phyloP scores from a whole-genome alignment of 2,113 vertebrate species.

The Perca flavescens region DNA sequence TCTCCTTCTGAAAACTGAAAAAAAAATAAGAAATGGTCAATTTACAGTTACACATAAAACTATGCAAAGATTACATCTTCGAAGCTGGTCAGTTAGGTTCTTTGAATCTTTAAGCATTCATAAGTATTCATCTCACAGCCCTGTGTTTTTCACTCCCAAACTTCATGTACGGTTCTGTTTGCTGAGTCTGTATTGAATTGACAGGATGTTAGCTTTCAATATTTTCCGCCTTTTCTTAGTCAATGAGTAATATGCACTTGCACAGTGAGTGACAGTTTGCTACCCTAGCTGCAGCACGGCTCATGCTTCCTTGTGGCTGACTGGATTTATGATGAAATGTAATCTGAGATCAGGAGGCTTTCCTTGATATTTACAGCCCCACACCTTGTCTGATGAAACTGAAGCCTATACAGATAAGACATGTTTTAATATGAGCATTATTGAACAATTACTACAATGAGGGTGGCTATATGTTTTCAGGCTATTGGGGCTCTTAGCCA shows the following conservation, averaged over 20 bases:
- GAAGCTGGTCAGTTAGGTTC: neutral
- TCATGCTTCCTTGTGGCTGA: conserved; percentile 27
- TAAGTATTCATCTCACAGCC: conserved; percentile 22
- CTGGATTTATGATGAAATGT: conserved; percentile 31
- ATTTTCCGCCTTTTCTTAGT: conserved; percentile 27
- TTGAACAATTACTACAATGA: neutral
- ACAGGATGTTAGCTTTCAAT: conserved; percentile 57
- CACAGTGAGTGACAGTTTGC: conserved; percentile 44
- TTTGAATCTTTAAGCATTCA: neutral
- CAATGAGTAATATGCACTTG: conserved; percentile 36
- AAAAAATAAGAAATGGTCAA: neutral
- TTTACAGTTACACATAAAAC: neutral
- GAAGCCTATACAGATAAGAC: neutral
- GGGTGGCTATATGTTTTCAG: neutral
- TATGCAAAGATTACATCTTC: neutral
- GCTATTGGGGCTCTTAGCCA: conserved; percentile 6
- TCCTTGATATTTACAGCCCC: conserved; percentile 28
- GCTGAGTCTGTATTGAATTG: conserved; percentile 35
- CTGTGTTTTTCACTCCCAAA: neutral
- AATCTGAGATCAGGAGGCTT: conserved; percentile 50
- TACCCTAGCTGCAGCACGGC: conserved; percentile 31
- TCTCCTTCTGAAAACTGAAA: neutral
- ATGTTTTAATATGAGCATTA: conserved; percentile 6
- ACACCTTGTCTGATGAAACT: neutral
- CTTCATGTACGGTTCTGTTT: conserved; percentile 30